A percentile compares a stretch with the other conserved stretches of the same genome.
Conservation (phyloP, 2,888 invertebrate species). For the Erebia epiphron region DNA sequence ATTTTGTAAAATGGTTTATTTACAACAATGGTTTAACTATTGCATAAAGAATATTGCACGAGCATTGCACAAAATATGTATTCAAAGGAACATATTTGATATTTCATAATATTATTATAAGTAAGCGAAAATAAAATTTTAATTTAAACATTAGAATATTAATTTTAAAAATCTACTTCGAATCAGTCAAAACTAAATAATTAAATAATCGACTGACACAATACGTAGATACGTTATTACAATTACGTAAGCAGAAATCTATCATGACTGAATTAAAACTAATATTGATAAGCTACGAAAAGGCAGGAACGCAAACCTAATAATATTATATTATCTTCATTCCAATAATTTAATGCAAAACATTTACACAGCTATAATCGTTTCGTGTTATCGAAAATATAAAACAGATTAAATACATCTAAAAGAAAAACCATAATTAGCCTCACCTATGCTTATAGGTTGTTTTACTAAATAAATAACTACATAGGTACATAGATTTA, state of each 20-base stretch:
- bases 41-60: slow-evolving; percentile 55
- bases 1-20: slow-evolving; percentile 41
- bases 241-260: no score
- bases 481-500: slow-evolving; percentile 66
- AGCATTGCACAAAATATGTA: slow-evolving; percentile 53
- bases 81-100: slow-evolving; percentile 28
- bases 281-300: background rate
- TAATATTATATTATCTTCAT: background rate
- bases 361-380: slow-evolving; percentile 28
- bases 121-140: slow-evolving; percentile 6
- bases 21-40: slow-evolving; percentile 38
- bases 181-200: background rate
- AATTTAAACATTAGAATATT: background rate
- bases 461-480: slow-evolving; percentile 74
- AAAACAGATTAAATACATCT: slow-evolving; percentile 35
- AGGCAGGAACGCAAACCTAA: background rate
- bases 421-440: slow-evolving; percentile 34
- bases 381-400: slow-evolving; percentile 42
- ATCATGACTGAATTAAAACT: background rate
- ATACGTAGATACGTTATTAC: no score
- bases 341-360: background rate
- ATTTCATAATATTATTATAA: slow-evolving; percentile 3
- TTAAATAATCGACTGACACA: background rate
- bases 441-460: slow-evolving; percentile 66
- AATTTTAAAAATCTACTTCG: background rate